phyloP scores from a whole-genome alignment of 1,140 invertebrate species.

The Orchesella cincta region DNA sequence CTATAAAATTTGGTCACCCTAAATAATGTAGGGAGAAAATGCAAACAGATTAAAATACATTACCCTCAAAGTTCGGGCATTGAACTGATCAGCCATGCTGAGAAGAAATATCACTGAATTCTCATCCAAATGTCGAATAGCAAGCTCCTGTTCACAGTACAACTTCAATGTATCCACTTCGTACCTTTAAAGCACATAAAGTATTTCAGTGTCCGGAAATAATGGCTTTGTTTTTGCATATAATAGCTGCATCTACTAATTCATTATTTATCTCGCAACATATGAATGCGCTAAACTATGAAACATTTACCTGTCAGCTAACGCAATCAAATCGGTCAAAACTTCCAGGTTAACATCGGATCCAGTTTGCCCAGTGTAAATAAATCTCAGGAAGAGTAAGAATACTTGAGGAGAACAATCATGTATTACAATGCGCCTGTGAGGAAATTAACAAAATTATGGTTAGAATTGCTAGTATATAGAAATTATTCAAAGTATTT shows the following conservation, averaged over 20 bases:
- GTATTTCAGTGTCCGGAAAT: no score
- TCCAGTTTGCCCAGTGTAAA: conserved; percentile 66
- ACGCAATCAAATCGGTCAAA: conserved; percentile 65
- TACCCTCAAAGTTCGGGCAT: conserved; percentile 64
- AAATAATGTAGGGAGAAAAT: background rate
- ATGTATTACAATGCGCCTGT: conserved; percentile 68
- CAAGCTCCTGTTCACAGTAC: conserved; percentile 65
- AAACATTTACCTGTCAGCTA: conserved; percentile 56
- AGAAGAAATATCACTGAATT: conserved; percentile 67
- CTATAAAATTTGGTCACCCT: background rate
- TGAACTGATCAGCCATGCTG: conserved; percentile 68
- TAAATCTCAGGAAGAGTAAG: conserved; percentile 64
- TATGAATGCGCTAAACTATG: no score
- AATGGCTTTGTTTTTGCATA: no score
- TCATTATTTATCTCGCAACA: no score
- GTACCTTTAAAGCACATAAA: conserved; percentile 54
- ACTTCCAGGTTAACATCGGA: conserved; percentile 62
- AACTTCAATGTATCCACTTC: conserved; percentile 64
- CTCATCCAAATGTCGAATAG: conserved; percentile 62
- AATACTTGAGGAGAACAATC: conserved; percentile 68
- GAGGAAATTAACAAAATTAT: conserved; percentile 38
- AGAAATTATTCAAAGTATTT: conserved; percentile 22
- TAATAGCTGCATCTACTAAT: no score
- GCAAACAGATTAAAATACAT: conserved; percentile 41
- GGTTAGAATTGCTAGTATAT: background rate